phyloP scores from a whole-genome alignment of 2,888 invertebrate species.

The Parnassius smintheus region DNA sequence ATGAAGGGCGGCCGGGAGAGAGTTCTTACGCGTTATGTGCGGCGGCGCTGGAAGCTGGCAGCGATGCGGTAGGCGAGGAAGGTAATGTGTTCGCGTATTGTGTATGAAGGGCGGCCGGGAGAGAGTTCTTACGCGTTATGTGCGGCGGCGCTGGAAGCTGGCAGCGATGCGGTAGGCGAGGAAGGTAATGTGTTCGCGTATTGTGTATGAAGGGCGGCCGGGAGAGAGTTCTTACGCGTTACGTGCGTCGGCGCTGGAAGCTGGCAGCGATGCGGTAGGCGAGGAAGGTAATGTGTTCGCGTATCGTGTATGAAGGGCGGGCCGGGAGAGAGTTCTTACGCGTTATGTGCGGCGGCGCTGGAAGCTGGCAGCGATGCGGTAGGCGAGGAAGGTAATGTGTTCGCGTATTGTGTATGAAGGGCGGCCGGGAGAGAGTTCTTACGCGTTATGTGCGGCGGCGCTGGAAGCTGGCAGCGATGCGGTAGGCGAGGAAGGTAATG shows the following conservation, averaged over 20 bases:
- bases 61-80: constrained; percentile 76
- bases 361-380: constrained; percentile 48
- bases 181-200: constrained; percentile 55
- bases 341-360: constrained; percentile 38
- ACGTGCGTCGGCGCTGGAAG: constrained; percentile 36
- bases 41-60: constrained; percentile 38
- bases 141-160: constrained; percentile 38
- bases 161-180: constrained; percentile 68
- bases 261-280: constrained; percentile 63
- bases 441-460: constrained; percentile 39
- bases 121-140: constrained; percentile 35
- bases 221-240: constrained; percentile 32
- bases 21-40: constrained; percentile 36
- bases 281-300: constrained; percentile 63
- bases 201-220: too few species aligned
- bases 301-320: too few species aligned
- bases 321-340: constrained; percentile 28
- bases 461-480: constrained; percentile 46
- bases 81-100: constrained; percentile 39
- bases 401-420: too few species aligned
- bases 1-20: too few species aligned
- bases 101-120: too few species aligned
- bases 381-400: constrained; percentile 74
- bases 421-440: constrained; percentile 8
- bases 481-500: constrained; percentile 76